Base-by-base conservation (phyloP, 2,888 invertebrate genomes). In the Tanytarsus gracilentus region DNA sequence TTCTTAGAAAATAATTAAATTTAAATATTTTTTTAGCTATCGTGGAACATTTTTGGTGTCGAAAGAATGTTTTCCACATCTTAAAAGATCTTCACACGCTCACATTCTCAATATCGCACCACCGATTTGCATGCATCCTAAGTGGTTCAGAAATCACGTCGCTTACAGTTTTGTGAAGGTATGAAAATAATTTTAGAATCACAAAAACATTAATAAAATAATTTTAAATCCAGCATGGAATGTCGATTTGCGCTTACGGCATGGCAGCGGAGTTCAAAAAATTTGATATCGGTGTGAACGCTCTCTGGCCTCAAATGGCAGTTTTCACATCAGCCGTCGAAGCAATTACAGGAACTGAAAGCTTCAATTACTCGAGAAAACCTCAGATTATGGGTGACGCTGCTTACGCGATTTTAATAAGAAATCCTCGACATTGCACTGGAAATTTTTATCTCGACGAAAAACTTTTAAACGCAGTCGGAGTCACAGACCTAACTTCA, bases 101-200 rank as follows among this genome's bases (percentile, higher is more conserved):
- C 97, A 98, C 70, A 94, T 98, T 65, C 78, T 98, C 16, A 98
- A 97, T 73, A 77, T 98, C 55, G 95, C 95, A 23, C 98, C 98
- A 2, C 98, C 98, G 0, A 76, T 98, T 16, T 90, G 86, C 71
- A 81, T 98, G 85, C 81, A 83, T 65, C 83, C 92, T 0, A 77
- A 82, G 66, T 98, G 98, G 98, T 81, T 98, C 71, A 81, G 83
- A 55, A 79, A 86, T 64, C 90, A 96, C 74, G 88, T 94, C 50
- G 97, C 96, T 1, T 98, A 99, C 74, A 96, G 97, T 1, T 97
- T 97, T 86, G 93, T 98, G 2, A 98, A n/a, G n/a, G n/a, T n/a
- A n/a, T n/a, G n/a, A n/a, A n/a, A n/a, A n/a, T n/a, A n/a, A n/a
- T n/a, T n/a, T n/a, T n/a, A n/a, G n/a, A n/a, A n/a, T n/a, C n/a